Base-by-base conservation (phyloP, 1,140 invertebrate genomes). In the Pogonomyrmex californicus region DNA sequence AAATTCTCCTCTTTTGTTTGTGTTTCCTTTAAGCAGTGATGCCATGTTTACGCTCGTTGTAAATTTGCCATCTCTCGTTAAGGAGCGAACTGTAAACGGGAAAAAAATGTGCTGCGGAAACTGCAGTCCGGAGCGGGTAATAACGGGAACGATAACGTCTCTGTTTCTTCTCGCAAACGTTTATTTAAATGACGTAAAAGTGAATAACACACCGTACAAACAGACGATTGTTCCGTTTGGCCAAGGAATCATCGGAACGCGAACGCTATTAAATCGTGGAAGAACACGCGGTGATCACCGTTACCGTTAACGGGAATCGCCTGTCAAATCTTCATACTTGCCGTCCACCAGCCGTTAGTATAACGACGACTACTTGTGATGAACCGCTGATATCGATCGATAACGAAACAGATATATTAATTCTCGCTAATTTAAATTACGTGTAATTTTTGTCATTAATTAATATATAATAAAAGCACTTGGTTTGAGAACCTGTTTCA, bases 281-380 rank as follows among this genome's bases (percentile, higher is more conserved):
- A 54, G 56, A 60, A 38, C 54, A 81, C 49, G 41, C 58, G 2
- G 76, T 77, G 36, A 3, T 36, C 47, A 23, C 5, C 36, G 58
- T 86, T 90, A 75, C 81, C 81, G 81, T 90, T 86, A 90, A 2
- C 58, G 60, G 6, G 68, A 87, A 83, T 63, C 30, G 14, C 12
- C 4, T 10, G 17, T 9, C 49, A 38, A 47, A 76, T 70, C 47
- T 54, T 54, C 30, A 23, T 17, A 70, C 36, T 73, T 23, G 44
- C 1, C 60, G n/a, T 30, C 1, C 44, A 44, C 44, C 5, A 68
- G 10, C 23, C 54, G 47, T 47, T 81, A 78, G 62, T 75, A 36
- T 14, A 49, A 47, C 56, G 66, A 65, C 60, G 49, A 14, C 38
- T 33, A 23, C 30, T 6, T 65, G 49, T 38, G 54, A 83, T 38